Evolutionary conservation across 2,113 vertebrate genomes (phyloP).

Genomic region (Cyanoderma ruficeps): DNA sequence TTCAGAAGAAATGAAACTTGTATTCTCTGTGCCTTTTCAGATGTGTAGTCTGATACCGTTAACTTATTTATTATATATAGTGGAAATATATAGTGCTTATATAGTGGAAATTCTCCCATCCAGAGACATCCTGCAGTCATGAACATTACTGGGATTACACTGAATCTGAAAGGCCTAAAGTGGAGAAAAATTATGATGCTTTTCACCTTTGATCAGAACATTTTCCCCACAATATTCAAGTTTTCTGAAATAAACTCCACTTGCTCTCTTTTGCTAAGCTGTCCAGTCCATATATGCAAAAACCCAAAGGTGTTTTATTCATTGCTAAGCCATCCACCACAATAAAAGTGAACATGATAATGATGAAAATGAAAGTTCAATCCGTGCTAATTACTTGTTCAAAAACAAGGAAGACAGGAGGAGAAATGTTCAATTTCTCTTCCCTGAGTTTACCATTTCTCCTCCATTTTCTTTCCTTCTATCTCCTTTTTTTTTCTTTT

Average conservation of each 20-base stretch:
- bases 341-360: not conserved
- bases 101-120: not conserved
- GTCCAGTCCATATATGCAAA: not conserved
- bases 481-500: not conserved
- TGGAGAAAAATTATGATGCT: not conserved
- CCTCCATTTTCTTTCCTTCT: not conserved
- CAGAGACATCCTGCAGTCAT: not conserved
- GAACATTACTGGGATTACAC: not conserved
- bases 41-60: not conserved
- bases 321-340: not conserved
- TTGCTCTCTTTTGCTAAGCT: not conserved
- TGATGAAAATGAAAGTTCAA: not conserved
- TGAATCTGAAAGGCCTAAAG: not conserved
- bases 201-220: not conserved
- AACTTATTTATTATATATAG: not conserved
- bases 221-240: not conserved
- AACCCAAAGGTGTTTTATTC: not conserved
- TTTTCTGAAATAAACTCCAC: not conserved
- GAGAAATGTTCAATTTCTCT: not conserved
- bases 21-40: slow-evolving; percentile 11
- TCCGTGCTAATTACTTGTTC: not conserved
- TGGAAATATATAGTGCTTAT: not conserved
- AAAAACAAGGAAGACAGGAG: not conserved
- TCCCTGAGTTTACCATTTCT: not conserved
- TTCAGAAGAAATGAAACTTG: slow-evolving; percentile 27